These are phyloP conservation scores for Philaethria dido DNA, from an alignment of 2,888 invertebrate species.

Conservation along the genomic window DNA sequence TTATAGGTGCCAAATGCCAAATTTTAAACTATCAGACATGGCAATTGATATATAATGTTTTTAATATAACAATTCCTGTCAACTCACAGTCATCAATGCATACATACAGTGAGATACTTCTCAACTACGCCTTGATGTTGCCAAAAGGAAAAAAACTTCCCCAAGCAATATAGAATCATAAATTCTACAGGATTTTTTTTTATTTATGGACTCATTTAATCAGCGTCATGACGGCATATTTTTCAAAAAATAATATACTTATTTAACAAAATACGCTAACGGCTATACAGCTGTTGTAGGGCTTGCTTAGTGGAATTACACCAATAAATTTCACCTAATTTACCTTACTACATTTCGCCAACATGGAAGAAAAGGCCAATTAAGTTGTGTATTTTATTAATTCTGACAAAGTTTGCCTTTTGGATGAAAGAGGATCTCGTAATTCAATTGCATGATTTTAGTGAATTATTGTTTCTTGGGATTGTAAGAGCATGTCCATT, in stretches of 20 bases:
- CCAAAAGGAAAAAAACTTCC: too few species aligned
- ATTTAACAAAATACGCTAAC: conserved; percentile 4
- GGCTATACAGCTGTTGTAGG: conserved; percentile 6
- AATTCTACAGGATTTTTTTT: too few species aligned
- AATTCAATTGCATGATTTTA: conserved; percentile 11
- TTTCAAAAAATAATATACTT: conserved; percentile 7
- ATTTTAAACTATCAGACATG: too few species aligned
- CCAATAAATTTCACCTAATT: conserved; percentile 3
- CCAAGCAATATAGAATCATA: too few species aligned
- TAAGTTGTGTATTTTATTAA: conserved; percentile 13
- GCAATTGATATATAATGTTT: too few species aligned
- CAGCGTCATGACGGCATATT: background rate
- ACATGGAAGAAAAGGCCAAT: conserved; percentile 1
- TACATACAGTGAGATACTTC: too few species aligned
- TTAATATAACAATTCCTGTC: background rate
- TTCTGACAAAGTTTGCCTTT: conserved; percentile 1
- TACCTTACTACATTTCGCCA: background rate
- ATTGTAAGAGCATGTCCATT: background rate
- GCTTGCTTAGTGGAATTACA: conserved; percentile 6
- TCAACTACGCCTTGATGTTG: too few species aligned
- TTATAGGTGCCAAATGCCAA: too few species aligned
- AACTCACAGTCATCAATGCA: background rate
- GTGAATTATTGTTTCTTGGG: background rate
- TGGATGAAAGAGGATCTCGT: background rate
- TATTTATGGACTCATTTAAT: background rate